Conservation (phyloP, 30 jellyfish, hydroid and myxozoan species). For the Haliclystus octoradiatus region DNA sequence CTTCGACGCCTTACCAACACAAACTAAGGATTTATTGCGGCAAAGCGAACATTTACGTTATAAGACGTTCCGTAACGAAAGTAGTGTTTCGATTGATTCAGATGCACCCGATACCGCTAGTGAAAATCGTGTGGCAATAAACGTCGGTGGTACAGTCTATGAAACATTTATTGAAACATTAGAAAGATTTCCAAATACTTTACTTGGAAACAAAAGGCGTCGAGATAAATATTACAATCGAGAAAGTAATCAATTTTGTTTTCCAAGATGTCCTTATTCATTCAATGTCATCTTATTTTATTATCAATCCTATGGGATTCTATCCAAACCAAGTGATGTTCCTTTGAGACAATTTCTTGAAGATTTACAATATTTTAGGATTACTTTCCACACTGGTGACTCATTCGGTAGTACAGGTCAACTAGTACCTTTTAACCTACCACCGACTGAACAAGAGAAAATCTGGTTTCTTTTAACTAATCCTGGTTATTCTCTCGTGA, state of each 20-base stretch:
- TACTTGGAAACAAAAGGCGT: slow-evolving; percentile 47
- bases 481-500: slow-evolving; percentile 7
- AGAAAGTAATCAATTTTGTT: slow-evolving; percentile 6
- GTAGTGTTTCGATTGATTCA: not conserved
- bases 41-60: not conserved
- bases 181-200: slow-evolving; percentile 46
- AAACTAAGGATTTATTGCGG: not conserved
- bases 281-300: slow-evolving; percentile 76
- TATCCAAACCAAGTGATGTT: slow-evolving; percentile 70
- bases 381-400: slow-evolving; percentile 28
- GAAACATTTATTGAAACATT: slow-evolving; percentile 68
- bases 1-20: not conserved
- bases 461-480: slow-evolving; percentile 60
- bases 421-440: not conserved
- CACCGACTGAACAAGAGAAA: not conserved
- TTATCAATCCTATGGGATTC: slow-evolving; percentile 73
- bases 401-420: not conserved
- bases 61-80: not conserved
- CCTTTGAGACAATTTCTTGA: slow-evolving; percentile 47
- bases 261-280: slow-evolving; percentile 47
- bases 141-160: slow-evolving; percentile 71
- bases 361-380: slow-evolving; percentile 60
- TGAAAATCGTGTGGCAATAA: slow-evolving; percentile 22
- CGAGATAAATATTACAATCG: slow-evolving; percentile 43
- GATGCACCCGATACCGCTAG: not conserved